phyloP scores from a whole-genome alignment of 2,888 invertebrate species.

The Silvanus unidentatus region DNA sequence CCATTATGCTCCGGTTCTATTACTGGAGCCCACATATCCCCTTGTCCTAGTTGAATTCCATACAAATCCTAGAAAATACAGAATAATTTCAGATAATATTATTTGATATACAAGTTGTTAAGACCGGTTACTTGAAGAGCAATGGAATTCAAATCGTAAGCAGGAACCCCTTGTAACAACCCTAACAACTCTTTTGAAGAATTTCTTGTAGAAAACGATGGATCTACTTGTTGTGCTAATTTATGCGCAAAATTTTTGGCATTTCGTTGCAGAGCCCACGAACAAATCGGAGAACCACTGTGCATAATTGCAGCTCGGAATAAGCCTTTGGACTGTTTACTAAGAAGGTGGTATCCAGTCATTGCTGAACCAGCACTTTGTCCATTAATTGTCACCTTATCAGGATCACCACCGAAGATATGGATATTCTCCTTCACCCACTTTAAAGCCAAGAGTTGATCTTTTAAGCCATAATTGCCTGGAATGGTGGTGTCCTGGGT shows the following conservation, averaged over 20 bases:
- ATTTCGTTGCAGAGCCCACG: slow-evolving; percentile 16
- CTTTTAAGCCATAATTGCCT: slow-evolving; percentile 2
- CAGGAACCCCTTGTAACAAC: not conserved
- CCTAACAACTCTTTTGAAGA: not conserved
- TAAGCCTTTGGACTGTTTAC: not conserved
- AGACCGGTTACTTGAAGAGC: not conserved
- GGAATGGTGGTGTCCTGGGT: not conserved
- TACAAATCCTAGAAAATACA: not conserved
- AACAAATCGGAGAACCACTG: slow-evolving; percentile 12
- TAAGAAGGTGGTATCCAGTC: not conserved
- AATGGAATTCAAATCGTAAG: no score
- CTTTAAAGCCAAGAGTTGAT: slow-evolving; percentile 1
- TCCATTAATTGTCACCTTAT: not conserved
- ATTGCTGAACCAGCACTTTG: not conserved
- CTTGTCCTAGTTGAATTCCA: slow-evolving; percentile 1
- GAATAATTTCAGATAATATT: no score
- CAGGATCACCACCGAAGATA: slow-evolving; percentile 1
- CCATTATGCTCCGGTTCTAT: slow-evolving; percentile 5
- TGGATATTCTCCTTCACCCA: slow-evolving; percentile 1
- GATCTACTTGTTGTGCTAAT: not conserved
- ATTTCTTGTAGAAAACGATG: not conserved
- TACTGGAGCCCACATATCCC: slow-evolving; percentile 1
- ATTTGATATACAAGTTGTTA: no score
- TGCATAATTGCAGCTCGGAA: slow-evolving; percentile 11
- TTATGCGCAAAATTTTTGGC: slow-evolving; percentile 19